Evolutionary conservation across 2,113 vertebrate genomes (phyloP).

Genomic region (Scopus umbretta): DNA sequence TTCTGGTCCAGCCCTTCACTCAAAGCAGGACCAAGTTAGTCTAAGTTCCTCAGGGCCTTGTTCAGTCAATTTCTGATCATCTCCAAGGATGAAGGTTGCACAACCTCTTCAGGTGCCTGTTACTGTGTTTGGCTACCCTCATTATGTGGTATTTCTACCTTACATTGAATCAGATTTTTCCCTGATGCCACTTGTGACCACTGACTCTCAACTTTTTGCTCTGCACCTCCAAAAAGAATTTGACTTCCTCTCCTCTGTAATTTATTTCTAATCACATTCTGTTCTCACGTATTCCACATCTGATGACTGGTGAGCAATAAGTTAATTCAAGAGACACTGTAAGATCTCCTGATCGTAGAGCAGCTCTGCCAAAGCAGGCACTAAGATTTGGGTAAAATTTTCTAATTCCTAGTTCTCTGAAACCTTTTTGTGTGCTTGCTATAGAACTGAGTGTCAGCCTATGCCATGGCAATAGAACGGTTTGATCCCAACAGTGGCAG

Average conservation of each 20-base stretch:
- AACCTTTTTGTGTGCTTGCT: background rate
- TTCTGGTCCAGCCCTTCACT: background rate
- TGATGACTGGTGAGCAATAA: background rate
- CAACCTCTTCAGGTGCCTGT: background rate
- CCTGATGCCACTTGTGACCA: background rate
- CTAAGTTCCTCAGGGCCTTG: background rate
- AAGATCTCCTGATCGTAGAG: background rate
- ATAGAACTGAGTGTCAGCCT: background rate
- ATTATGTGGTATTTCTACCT: background rate
- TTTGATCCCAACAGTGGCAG: background rate
- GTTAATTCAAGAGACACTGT: background rate
- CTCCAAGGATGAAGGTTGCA: background rate
- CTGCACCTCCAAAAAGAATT: background rate
- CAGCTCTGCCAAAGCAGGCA: background rate
- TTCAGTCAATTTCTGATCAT: background rate
- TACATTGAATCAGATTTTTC: background rate
- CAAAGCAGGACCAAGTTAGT: background rate
- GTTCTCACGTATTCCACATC: background rate
- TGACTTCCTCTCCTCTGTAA: background rate
- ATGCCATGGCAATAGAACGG: background rate
- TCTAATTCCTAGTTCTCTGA: background rate
- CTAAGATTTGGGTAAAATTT: background rate
- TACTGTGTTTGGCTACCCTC: background rate
- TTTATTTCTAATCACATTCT: background rate
- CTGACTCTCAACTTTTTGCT: background rate